Evolutionary conservation across 2,113 vertebrate genomes (phyloP), one percentile per base, ranked within the genome.

Genomic region (Anarhynchus alexandrinus): DNA sequence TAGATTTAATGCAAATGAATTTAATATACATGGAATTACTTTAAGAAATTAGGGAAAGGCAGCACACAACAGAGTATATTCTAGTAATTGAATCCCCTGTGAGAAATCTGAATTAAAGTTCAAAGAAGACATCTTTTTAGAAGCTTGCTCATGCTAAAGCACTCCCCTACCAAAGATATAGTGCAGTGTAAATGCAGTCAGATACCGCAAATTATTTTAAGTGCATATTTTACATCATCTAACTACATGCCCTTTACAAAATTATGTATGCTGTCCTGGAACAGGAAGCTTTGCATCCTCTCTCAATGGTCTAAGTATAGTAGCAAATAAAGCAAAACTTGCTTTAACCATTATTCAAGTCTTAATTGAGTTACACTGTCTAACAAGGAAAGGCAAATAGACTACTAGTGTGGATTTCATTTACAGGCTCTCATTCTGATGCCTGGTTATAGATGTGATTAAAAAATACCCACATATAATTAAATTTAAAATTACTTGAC

Each of bases 1-100:
- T 5, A 96, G 93, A 97, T 73, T 92, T 57, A 97, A 98, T 92
- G 80, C 64, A 97, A 91, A 69, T 52, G 2, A 79, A 81, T 79
- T 97, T 96, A 97, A 94, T 57, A 82, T 25, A 91, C 20, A 91
- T n/a, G 91, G 4, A 80, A 72, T 57, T 87, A 67, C 66, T 86
- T 81, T 45, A 89, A 62, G 42, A 86, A 91, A 40, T 29, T 11
- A 3, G 29, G 34, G 69, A 90, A 95, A 92, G 13, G 14, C 8
- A 82, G 13, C 51, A 74, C 42, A 86, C 32, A 62, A 47, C 15
- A 45, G 19, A 94, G 51, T 7, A 58, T 4, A 62, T 34, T 67
- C n/a, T 82, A 71, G n/a, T 52, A 91, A 81, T 40, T 45, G 17
- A 72, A 61, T 32, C 19, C 17, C 19, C 10, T n/a, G 17, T 55